phyloP scores from a whole-genome alignment of 2,113 vertebrate species.

The Nyctereutes procyonoides region DNA sequence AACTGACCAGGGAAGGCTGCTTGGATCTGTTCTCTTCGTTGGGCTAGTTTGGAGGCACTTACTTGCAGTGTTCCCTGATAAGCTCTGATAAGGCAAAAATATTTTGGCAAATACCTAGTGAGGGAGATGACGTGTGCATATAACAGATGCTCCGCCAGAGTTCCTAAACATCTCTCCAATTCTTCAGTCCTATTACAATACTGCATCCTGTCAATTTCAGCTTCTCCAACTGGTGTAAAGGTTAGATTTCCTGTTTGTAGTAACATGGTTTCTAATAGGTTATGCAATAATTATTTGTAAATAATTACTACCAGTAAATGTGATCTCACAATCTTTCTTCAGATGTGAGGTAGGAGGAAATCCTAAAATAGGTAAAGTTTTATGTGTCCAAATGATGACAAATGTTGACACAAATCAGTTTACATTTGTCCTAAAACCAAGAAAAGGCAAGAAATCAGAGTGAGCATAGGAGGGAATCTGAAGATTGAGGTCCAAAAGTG shows the following conservation, averaged over 20 bases:
- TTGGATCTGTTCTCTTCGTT: neutral
- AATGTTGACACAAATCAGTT: neutral
- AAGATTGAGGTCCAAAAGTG: neutral
- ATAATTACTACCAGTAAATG: neutral
- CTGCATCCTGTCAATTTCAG: neutral
- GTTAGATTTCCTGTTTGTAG: neutral
- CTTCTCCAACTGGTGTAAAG: neutral
- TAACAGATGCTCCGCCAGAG: neutral
- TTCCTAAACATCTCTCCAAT: neutral
- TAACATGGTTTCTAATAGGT: neutral
- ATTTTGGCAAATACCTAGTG: too few species aligned
- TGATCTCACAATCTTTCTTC: neutral
- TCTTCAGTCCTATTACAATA: neutral
- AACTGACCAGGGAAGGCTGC: neutral
- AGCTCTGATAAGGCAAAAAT: neutral
- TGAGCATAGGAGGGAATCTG: neutral
- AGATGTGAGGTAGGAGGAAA: neutral
- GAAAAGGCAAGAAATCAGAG: neutral
- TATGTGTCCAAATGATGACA: neutral
- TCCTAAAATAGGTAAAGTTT: neutral
- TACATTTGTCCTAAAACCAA: neutral
- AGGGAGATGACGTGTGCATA: neutral
- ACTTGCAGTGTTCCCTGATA: neutral
- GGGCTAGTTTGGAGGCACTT: neutral
- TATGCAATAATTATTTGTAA: neutral